A percentile compares a stretch with the other conserved stretches of the same genome.
phyloP scores from a whole-genome alignment of 2,113 vertebrate species.

The Maylandia zebra region DNA sequence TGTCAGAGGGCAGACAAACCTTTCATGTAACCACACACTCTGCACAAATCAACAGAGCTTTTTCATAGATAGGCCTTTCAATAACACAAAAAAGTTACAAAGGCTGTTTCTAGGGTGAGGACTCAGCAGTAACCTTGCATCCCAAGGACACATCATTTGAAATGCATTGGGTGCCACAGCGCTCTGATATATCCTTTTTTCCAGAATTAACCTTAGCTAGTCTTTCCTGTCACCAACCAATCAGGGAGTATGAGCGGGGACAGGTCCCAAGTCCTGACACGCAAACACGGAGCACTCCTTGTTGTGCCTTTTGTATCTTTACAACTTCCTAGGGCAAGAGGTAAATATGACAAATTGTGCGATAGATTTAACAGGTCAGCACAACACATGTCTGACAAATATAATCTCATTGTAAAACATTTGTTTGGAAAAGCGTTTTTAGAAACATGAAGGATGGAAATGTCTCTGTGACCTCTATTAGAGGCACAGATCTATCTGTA shows the following conservation, averaged over 20 bases:
- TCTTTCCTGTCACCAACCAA: slow-evolving; percentile 50
- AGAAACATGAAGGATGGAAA: slow-evolving; percentile 23
- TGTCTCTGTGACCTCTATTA: slow-evolving; percentile 45
- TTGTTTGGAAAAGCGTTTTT: background rate
- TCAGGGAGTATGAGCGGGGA: slow-evolving; percentile 45
- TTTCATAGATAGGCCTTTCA: slow-evolving; percentile 5
- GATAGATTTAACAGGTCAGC: slow-evolving; percentile 13
- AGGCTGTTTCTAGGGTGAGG: background rate
- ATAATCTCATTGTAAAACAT: slow-evolving; percentile 39
- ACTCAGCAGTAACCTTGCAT: slow-evolving; percentile 59
- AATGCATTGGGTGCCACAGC: slow-evolving; percentile 67
- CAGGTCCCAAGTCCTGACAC: slow-evolving; percentile 32
- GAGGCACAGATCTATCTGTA: slow-evolving; percentile 19
- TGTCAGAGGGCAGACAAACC: background rate
- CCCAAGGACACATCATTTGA: slow-evolving; percentile 70
- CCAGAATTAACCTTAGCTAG: slow-evolving; percentile 60
- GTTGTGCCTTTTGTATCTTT: background rate
- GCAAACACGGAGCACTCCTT: background rate
- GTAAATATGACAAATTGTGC: slow-evolving; percentile 34
- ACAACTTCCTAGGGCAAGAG: background rate
- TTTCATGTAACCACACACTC: background rate
- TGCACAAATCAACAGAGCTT: slow-evolving; percentile 36
- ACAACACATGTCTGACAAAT: slow-evolving; percentile 25
- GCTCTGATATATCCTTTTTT: slow-evolving; percentile 54
- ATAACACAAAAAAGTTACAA: slow-evolving; percentile 22